Evolutionary conservation across 2,113 vertebrate genomes (phyloP).

Genomic region (Muscicapa adusta): DNA sequence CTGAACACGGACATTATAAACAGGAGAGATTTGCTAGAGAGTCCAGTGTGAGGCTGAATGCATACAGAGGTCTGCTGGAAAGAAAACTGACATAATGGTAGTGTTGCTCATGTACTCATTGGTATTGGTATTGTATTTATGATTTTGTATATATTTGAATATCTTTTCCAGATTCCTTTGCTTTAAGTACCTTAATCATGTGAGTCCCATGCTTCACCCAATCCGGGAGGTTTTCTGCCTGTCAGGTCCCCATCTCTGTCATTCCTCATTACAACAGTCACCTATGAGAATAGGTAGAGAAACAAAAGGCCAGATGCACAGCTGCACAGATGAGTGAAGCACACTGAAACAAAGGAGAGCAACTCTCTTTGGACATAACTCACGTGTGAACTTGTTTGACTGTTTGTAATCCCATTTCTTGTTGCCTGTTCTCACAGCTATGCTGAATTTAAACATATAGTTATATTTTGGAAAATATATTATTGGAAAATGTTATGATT

Average conservation of each 20-base stretch:
- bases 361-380: conserved; percentile 32
- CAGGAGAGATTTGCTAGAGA: not conserved
- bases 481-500: not conserved
- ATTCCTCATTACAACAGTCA: conserved; percentile 40
- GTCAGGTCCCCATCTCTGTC: not conserved
- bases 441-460: not conserved
- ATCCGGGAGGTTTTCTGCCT: not conserved
- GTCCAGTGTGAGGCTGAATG: not conserved
- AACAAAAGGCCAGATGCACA: conserved; percentile 53
- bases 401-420: conserved; percentile 27
- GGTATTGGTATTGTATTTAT: not conserved
- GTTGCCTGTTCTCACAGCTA: not conserved
- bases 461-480: too few species aligned
- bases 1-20: not conserved
- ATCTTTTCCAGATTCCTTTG: not conserved
- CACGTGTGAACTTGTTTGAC: conserved; percentile 34
- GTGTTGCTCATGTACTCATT: not conserved
- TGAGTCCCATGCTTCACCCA: not conserved
- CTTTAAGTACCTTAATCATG: not conserved
- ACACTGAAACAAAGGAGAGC: conserved; percentile 32
- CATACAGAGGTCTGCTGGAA: not conserved
- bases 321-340: conserved; percentile 56
- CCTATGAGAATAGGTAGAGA: conserved; percentile 47
- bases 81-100: not conserved
- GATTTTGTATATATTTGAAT: not conserved